These are phyloP conservation scores for Eilema caniola DNA, from an alignment of 2,888 invertebrate species.

Conservation along the genomic window DNA sequence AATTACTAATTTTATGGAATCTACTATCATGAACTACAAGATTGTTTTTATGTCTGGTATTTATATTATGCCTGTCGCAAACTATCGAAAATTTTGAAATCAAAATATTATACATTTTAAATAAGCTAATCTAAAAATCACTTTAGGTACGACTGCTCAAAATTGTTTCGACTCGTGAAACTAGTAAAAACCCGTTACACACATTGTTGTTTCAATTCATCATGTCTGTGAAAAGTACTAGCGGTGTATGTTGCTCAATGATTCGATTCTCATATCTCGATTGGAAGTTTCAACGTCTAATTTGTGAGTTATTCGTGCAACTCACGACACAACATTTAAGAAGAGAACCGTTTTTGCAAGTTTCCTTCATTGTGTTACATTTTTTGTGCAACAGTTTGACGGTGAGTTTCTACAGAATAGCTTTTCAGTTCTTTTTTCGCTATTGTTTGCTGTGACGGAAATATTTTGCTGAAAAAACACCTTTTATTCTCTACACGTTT, in stretches of 20 bases:
- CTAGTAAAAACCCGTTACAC: no score
- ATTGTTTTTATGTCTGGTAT: no score
- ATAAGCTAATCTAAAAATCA: no score
- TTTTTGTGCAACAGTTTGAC: slow-evolving; percentile 34
- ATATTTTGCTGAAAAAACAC: slow-evolving; percentile 5
- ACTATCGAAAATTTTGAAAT: no score
- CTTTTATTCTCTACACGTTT: background rate
- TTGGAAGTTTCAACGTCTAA: slow-evolving; percentile 41
- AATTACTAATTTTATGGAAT: no score
- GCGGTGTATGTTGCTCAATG: slow-evolving; percentile 23
- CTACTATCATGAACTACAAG: no score
- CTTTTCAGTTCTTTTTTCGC: slow-evolving; percentile 21
- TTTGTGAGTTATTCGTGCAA: slow-evolving; percentile 63
- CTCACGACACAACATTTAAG: slow-evolving; percentile 66
- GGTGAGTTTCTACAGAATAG: slow-evolving; percentile 25
- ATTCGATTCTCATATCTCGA: slow-evolving; percentile 33
- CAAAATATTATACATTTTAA: no score
- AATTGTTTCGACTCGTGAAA: no score
- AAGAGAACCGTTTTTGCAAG: slow-evolving; percentile 58
- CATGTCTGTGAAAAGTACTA: background rate
- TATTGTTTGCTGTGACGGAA: slow-evolving; percentile 12
- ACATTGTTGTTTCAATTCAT: background rate
- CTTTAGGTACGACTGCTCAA: no score
- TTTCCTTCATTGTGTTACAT: slow-evolving; percentile 53
- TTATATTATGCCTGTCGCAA: no score